phyloP scores from a whole-genome alignment of 1,140 invertebrate genomes.

The Drosophila ercepeae region DNA sequence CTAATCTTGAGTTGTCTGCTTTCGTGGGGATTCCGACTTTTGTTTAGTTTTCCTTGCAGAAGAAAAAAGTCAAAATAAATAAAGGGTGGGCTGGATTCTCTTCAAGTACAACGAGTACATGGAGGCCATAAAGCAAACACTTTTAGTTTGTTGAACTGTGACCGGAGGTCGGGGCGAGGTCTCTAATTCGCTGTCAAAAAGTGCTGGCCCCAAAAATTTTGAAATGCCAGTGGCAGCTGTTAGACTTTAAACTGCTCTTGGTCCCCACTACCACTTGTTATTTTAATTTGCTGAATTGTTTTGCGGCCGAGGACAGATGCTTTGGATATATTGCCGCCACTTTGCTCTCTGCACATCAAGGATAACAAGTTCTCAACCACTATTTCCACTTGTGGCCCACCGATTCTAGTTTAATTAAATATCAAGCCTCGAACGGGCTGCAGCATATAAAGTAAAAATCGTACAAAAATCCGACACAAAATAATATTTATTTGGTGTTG shows the following conservation, averaged over 20 bases:
- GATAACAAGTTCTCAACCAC: conserved; percentile 3
- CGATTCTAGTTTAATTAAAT: conserved; percentile 45
- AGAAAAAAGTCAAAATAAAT: not conserved
- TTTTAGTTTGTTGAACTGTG: conserved; percentile 79
- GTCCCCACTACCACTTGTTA: conserved; percentile 9
- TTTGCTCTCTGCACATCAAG: conserved; percentile 4
- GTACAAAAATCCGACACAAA: conserved; percentile 27
- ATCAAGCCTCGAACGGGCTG: not conserved
- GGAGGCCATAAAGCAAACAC: conserved; percentile 75
- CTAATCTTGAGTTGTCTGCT: conserved; percentile 75
- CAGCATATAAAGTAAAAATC: conserved; percentile 25
- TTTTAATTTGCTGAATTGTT: conserved; percentile 41
- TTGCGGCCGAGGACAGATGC: conserved; percentile 15
- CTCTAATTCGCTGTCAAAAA: conserved; percentile 71
- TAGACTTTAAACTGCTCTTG: conserved; percentile 33
- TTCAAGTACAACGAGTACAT: conserved; percentile 59
- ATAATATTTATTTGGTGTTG: conserved; percentile 11
- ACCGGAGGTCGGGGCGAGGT: conserved; percentile 46
- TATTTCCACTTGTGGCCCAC: not conserved
- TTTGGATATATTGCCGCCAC: conserved; percentile 8
- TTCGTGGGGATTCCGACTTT: conserved; percentile 49
- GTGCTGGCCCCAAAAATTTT: conserved; percentile 4
- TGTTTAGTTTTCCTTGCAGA: conserved; percentile 41
- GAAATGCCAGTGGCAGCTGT: conserved; percentile 54
- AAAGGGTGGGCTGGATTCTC: conserved; percentile 2